A percentile compares a stretch with the other conserved stretches of the same genome.
These are phyloP conservation scores for Theodoxus fluviatilis DNA, from an alignment of 2,888 invertebrate genomes.

Conservation along the genomic window DNA sequence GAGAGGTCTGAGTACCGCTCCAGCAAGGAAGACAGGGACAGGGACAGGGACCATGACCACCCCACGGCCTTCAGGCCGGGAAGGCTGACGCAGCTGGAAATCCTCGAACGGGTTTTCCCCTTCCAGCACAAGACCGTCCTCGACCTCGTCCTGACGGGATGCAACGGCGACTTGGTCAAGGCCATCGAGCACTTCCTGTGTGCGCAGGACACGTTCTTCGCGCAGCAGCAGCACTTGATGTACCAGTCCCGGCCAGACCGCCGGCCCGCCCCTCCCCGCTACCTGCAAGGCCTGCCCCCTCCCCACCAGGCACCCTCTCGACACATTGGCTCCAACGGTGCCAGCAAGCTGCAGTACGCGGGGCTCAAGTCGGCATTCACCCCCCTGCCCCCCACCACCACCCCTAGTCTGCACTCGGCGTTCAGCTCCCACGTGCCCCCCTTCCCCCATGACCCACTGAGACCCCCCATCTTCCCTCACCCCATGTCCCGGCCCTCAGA, in stretches of 20 bases:
- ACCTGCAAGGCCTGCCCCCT: neutral
- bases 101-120: slow-evolving; percentile 87
- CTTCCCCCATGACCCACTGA: slow-evolving; percentile 33
- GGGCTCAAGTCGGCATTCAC: slow-evolving; percentile 63
- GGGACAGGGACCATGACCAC: slow-evolving; percentile 9
- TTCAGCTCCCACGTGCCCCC: slow-evolving; percentile 50
- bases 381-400: slow-evolving; percentile 49
- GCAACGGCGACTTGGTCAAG: slow-evolving; percentile 88
- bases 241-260: slow-evolving; percentile 28
- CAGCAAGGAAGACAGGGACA: neutral
- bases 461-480: slow-evolving; percentile 30
- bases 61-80: slow-evolving; percentile 62
- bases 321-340: too few relatives aligned
- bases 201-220: slow-evolving; percentile 54
- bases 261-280: slow-evolving; percentile 27
- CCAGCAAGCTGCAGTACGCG: slow-evolving; percentile 35
- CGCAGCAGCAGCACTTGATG: slow-evolving; percentile 8
- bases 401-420: slow-evolving; percentile 54
- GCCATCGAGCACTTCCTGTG: slow-evolving; percentile 84
- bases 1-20: slow-evolving; percentile 4
- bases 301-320: too few relatives aligned
- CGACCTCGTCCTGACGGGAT: slow-evolving; percentile 88
- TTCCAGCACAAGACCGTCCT: slow-evolving; percentile 84
- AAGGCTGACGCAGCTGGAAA: slow-evolving; percentile 73
- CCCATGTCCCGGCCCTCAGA: slow-evolving; percentile 31